phyloP scores from a whole-genome alignment of 2,888 invertebrate species.

The Timandra comae region DNA sequence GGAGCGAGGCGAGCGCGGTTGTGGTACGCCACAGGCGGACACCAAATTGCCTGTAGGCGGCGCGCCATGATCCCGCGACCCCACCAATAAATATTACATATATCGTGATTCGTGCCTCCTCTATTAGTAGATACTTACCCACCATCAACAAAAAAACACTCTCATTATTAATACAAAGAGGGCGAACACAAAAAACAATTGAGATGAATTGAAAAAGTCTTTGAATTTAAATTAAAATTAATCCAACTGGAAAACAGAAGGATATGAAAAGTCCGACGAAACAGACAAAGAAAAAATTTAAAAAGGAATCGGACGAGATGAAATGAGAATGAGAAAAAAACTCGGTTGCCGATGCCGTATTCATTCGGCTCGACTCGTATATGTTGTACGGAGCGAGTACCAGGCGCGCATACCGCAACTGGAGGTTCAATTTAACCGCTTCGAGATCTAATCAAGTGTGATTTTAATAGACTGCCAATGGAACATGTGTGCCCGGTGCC shows the following conservation, averaged over 20 bases:
- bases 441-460: conserved; percentile 65
- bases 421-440: conserved; percentile 62
- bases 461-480: conserved; percentile 61
- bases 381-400: conserved; percentile 35
- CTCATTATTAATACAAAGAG: conserved; percentile 18
- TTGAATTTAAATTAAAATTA: conserved; percentile 65
- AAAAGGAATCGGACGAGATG: conserved; percentile 51
- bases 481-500: conserved; percentile 10
- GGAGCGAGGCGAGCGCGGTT: conserved; percentile 30
- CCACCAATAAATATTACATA: conserved; percentile 60
- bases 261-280: conserved; percentile 65
- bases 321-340: conserved; percentile 43
- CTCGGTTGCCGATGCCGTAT: conserved; percentile 29
- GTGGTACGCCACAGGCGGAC: conserved; percentile 49
- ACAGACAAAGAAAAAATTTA: conserved; percentile 52
- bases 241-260: conserved; percentile 64
- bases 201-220: conserved; percentile 32
- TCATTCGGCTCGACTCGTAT: conserved; percentile 32
- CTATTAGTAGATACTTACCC: conserved; percentile 19
- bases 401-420: conserved; percentile 54
- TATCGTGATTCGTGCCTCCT: conserved; percentile 24
- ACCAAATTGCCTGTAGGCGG: conserved; percentile 70
- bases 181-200: conserved; percentile 21
- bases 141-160: conserved; percentile 20
- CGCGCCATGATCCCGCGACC: conserved; percentile 62